phyloP scores from a whole-genome alignment of 2,113 vertebrate species.

The Gymnorhina tibicen region DNA sequence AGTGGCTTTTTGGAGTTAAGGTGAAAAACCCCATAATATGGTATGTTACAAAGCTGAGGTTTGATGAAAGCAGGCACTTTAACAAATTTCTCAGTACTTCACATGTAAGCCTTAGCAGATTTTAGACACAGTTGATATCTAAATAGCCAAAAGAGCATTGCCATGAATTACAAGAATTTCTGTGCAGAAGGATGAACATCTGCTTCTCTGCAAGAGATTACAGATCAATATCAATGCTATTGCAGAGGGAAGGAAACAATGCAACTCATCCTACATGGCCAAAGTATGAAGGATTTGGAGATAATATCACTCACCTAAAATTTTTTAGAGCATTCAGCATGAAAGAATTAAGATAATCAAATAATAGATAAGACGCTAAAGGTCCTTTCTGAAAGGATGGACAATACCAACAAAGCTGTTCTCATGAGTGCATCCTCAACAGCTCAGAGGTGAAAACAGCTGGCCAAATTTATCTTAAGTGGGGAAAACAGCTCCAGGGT shows the following conservation, averaged over 20 bases:
- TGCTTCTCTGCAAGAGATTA: background rate
- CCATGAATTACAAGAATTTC: background rate
- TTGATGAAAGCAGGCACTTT: background rate
- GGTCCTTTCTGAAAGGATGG: background rate
- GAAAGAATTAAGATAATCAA: background rate
- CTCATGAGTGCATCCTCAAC: background rate
- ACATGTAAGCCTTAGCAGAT: background rate
- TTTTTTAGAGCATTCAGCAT: background rate
- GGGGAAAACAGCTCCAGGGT: background rate
- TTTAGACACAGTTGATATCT: background rate
- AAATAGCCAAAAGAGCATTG: background rate
- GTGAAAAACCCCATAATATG: background rate
- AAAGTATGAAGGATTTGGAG: background rate
- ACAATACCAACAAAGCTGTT: background rate
- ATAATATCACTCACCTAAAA: background rate
- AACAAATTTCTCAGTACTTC: background rate
- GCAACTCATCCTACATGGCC: background rate
- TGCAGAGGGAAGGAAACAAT: background rate
- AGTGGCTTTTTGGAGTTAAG: background rate
- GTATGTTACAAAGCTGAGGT: background rate
- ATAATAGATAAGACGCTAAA: background rate
- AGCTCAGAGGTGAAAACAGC: background rate
- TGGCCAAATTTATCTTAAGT: background rate
- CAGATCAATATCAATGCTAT: background rate
- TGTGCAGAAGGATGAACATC: background rate